Evolutionary conservation across 2,888 invertebrate genomes (phyloP).

Genomic region (Archips crataeganus): DNA sequence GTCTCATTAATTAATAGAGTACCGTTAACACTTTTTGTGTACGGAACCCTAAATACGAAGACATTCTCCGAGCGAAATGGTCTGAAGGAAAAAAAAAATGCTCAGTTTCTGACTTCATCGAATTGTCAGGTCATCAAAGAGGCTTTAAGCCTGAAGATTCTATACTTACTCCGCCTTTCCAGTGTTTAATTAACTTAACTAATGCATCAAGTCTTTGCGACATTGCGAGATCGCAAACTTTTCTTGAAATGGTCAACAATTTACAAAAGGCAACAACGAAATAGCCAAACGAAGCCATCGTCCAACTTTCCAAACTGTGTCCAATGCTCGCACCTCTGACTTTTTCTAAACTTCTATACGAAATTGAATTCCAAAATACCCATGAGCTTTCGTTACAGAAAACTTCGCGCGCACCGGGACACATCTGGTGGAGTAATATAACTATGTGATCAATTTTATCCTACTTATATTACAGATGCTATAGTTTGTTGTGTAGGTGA

Average conservation of each 20-base stretch:
- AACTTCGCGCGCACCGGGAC: background rate
- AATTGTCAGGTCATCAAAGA: too few relatives aligned
- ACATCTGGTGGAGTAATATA: background rate
- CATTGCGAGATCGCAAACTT: too few relatives aligned
- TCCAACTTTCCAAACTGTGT: background rate
- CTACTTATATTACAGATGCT: background rate
- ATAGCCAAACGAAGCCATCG: background rate
- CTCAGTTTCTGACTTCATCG: too few relatives aligned
- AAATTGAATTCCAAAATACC: background rate
- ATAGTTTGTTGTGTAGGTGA: too few relatives aligned
- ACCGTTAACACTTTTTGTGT: too few relatives aligned
- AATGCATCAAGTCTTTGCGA: too few relatives aligned
- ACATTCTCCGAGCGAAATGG: background rate
- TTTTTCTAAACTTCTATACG: constrained; percentile 5
- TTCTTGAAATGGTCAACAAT: background rate
- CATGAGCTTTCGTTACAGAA: background rate
- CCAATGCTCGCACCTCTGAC: background rate
- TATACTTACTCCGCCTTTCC: too few relatives aligned
- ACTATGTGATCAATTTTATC: background rate
- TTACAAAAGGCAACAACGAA: background rate
- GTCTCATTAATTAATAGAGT: too few relatives aligned
- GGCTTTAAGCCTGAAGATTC: too few relatives aligned
- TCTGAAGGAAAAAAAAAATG: background rate
- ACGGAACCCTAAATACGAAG: background rate
- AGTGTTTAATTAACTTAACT: too few relatives aligned